Percentiles rank a stretch among this genome's conserved stretches.
phyloP scores from a whole-genome alignment of 2,888 invertebrate species.

The Orgyia antiqua region DNA sequence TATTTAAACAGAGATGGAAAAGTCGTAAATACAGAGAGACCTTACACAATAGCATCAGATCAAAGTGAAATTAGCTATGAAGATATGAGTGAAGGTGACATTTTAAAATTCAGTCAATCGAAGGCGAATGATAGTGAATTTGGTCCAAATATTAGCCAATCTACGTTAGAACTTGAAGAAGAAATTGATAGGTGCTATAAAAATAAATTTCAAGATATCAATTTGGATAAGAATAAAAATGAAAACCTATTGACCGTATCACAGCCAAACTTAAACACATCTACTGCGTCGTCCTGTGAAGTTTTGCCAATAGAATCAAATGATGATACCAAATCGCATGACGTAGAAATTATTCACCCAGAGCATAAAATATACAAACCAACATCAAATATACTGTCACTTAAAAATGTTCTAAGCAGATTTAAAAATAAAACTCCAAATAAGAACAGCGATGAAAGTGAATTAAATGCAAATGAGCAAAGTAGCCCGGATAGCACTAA shows the following conservation, averaged over 20 bases:
- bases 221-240: constrained; percentile 56
- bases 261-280: constrained; percentile 69
- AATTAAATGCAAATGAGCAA: constrained; percentile 65
- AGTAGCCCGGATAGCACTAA: constrained; percentile 51
- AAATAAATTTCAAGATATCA: constrained; percentile 61
- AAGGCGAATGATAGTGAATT: constrained; percentile 52
- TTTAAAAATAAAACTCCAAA: constrained; percentile 66
- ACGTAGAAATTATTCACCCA: constrained; percentile 80
- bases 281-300: constrained; percentile 76
- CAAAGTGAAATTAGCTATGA: constrained; percentile 83
- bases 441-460: constrained; percentile 53
- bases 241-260: constrained; percentile 49
- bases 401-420: constrained; percentile 77
- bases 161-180: constrained; percentile 69
- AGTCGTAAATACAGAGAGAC: constrained; percentile 80
- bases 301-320: constrained; percentile 64
- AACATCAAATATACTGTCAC: constrained; percentile 71
- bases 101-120: constrained; percentile 61
- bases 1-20: constrained; percentile 80
- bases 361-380: constrained; percentile 89
- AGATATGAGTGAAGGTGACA: constrained; percentile 72
- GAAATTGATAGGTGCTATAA: constrained; percentile 74
- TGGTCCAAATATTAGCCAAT: constrained; percentile 62
- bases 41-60: constrained; percentile 85
- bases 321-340: constrained; percentile 56